Evolutionary conservation across 92 coral and sea anemone genomes (phyloP), one percentile per base, ranked within the genome.

Genomic region (Isaurus tuberculatus): DNA sequence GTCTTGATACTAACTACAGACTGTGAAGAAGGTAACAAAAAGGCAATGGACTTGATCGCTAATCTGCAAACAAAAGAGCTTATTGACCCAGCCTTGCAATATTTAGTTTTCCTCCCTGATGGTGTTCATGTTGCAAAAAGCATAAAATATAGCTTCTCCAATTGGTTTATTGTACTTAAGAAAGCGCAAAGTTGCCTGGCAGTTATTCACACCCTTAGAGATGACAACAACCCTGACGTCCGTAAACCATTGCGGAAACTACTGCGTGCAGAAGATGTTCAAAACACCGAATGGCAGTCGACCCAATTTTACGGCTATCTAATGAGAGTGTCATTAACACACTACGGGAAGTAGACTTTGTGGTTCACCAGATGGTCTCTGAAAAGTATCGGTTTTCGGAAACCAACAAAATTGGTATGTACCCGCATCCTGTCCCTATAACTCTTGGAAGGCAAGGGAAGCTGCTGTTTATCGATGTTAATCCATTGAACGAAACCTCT

Each of bases 51-150:
- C 4, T 31, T 78, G 37, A 77, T 77, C 30, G 51, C 42, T 22
- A 65, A 65, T 28, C 34, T 67, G 31, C 74, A 72, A 40, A 73
- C 44, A 28, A 58, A 72, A 16, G 33, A 43, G 58, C 72, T 0
- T 22, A 81, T 87, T 72, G 90, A 81, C 68, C 86, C 42, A 28
- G 49, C 70, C 19, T 31, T 81, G 80, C 65, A 80, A 48, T 61
- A 55, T 44, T 64, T 80, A 13, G 83, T 57, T 23, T 79, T 70
- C 60, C 71, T 85, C 34, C 89, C 92, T 80, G 84, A 89, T 75
- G 85, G 83, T 14, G 89, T 85, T 4, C 89, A 89, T 53, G 92
- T 85, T 0, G 87, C 87, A 37, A 85, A 89, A 42, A 89, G 84
- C 87, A 44, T 85, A 26, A 89, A 89, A 66, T 86, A 85, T 42